These are phyloP conservation scores for Torymus auratus DNA, from an alignment of 2,888 invertebrate species.

Conservation along the genomic window DNA sequence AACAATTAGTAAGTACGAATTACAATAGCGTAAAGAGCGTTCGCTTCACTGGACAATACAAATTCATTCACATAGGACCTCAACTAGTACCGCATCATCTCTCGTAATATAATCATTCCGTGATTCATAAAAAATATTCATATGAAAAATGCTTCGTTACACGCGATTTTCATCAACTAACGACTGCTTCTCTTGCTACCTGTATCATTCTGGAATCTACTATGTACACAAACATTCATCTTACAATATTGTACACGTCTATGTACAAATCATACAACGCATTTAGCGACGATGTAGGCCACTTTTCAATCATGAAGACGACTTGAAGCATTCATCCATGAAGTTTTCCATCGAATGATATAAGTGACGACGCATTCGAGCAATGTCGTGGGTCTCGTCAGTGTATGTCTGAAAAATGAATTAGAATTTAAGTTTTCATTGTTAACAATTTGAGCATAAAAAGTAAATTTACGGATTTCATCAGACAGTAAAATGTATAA, in stretches of 20 bases:
- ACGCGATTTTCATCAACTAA: conserved; percentile 31
- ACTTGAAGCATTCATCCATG: conserved; percentile 81
- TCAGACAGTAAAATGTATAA: too few species aligned
- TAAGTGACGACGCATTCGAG: conserved; percentile 89
- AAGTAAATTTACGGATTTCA: not conserved
- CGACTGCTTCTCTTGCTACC: conserved; percentile 25
- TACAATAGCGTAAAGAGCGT: conserved; percentile 34
- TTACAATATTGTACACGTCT: conserved; percentile 73
- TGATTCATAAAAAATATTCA: conserved; percentile 55
- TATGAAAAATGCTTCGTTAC: conserved; percentile 51
- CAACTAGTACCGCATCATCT: conserved; percentile 33
- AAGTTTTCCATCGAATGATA: conserved; percentile 94
- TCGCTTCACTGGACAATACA: conserved; percentile 33
- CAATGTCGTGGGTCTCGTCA: conserved; percentile 94
- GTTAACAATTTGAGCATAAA: conserved; percentile 3
- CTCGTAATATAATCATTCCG: conserved; percentile 36
- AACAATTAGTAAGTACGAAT: conserved; percentile 48
- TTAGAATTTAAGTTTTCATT: conserved; percentile 14
- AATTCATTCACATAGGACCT: conserved; percentile 43
- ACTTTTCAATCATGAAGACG: conserved; percentile 62
- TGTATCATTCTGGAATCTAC: conserved; percentile 50
- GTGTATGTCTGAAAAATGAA: conserved; percentile 87
- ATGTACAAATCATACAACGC: conserved; percentile 69
- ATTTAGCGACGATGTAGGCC: conserved; percentile 27
- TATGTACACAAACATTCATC: conserved; percentile 70